Base-by-base conservation (phyloP, 2,113 vertebrate species). In the Rhinoderma darwinii region DNA sequence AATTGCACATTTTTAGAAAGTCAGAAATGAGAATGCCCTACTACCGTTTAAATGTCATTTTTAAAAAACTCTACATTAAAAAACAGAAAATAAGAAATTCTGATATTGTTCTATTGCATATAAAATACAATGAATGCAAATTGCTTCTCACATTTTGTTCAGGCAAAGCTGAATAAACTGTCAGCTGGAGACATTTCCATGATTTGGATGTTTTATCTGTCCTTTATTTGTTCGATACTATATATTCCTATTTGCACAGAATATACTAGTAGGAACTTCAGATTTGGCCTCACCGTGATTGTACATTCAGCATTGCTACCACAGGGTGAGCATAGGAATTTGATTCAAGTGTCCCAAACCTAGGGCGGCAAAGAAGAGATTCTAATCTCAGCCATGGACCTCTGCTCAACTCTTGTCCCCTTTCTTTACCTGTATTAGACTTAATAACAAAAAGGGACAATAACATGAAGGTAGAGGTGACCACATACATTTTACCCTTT, bases 1-100 rank as follows among this genome's bases (percentile, higher is more conserved):
- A 95, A 96, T 96, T 95, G 93, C 94, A 94, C 93, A 93, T 94
- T 95, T 93, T 94, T 93, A 91, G 92, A 94, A 93, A 92, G 89
- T 91, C 91, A 92, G 90, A 93, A 92, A 94, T 90, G 90, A 91
- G 94, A 94, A 94, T 93, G 92, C 93, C 94, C 91, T 93, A 89
- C 92, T 89, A 92, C 94, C 90, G 92, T 94, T 96, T 95, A 95
- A 95, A 94, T 93, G 93, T 94, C 94, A 94, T 91, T 93, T 94
- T 91, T 89, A 89, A 91, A 88, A 92, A 91, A 92, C 93, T 92
- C 89, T 90, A 92, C 90, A 91, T 92, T 92, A 92, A 92, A 92
- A 93, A 94, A 92, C 59, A 91, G 59, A 90, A 35, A 91, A 93
- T 93, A 88, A 90, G 82, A 93, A 88, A 92, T 91, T 89, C 89